Evolutionary conservation across 1,140 invertebrate genomes (phyloP).

Genomic region (Orchestia grillus): DNA sequence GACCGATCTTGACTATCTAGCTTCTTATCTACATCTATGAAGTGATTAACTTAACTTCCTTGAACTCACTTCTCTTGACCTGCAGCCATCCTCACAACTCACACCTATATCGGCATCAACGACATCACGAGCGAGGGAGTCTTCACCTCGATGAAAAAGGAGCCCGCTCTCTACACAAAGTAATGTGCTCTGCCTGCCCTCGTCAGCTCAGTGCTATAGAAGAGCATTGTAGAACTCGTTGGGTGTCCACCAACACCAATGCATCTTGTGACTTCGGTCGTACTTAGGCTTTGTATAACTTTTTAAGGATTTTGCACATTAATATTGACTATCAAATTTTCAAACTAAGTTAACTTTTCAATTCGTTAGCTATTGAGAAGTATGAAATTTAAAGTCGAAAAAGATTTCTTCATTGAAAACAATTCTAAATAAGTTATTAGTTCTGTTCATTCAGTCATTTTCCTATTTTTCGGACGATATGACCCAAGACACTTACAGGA

Average conservation of each 20-base stretch:
- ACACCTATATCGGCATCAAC: constrained; percentile 44
- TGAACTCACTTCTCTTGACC: neutral
- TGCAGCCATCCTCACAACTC: neutral
- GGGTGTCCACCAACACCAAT: neutral
- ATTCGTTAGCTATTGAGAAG: no score
- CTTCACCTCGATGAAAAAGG: neutral
- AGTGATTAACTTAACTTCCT: neutral
- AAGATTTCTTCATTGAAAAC: no score
- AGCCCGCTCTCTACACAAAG: neutral
- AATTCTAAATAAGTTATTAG: no score
- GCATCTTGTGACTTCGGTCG: neutral
- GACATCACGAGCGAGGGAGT: neutral
- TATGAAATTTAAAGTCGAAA: no score
- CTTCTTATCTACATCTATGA: neutral
- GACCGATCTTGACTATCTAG: neutral
- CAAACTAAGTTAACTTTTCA: no score
- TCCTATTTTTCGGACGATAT: no score
- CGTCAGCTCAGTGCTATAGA: no score
- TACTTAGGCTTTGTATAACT: neutral
- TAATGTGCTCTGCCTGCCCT: neutral
- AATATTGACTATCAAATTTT: no score
- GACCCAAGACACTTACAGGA: no score
- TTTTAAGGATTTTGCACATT: neutral
- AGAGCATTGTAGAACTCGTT: no score
- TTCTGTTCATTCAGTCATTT: no score